A percentile compares a stretch with the other conserved stretches of the same genome.
Conservation (phyloP, 2,797 vertebrate species). For the Danio tinwini region DNA sequence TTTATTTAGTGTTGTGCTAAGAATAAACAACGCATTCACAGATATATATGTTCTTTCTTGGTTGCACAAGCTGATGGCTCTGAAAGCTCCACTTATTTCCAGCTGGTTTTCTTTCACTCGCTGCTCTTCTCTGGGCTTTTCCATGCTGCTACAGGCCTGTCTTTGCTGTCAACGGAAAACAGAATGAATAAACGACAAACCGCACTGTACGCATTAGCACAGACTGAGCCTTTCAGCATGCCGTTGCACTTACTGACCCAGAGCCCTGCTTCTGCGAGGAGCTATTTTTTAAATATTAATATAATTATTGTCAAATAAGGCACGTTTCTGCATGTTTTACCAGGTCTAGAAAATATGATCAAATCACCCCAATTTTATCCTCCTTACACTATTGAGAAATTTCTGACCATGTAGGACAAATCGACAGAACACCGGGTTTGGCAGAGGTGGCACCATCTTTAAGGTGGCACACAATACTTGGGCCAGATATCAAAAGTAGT, state of each 20-base stretch:
- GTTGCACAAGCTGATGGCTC: constrained; percentile 35
- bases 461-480: no score
- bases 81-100: constrained; percentile 13
- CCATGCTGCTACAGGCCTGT: constrained; percentile 32
- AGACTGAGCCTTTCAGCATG: constrained; percentile 53
- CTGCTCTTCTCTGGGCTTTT: constrained; percentile 50
- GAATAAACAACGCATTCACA: constrained; percentile 48
- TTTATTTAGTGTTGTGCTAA: constrained; percentile 49
- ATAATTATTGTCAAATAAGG: constrained; percentile 21
- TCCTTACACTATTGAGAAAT: no score
- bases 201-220: constrained; percentile 37
- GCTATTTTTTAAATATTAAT: background rate
- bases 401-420: no score
- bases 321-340: constrained; percentile 34
- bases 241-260: constrained; percentile 44
- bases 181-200: constrained; percentile 41
- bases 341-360: no score
- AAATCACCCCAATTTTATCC: no score
- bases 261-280: constrained; percentile 21
- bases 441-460: no score
- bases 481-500: no score
- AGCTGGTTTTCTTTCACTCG: constrained; percentile 13
- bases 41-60: constrained; percentile 50
- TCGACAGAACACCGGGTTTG: no score
- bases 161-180: constrained; percentile 35